Evolutionary conservation across 2,113 vertebrate genomes (phyloP).

Genomic region (Hemibagrus wyckioides): DNA sequence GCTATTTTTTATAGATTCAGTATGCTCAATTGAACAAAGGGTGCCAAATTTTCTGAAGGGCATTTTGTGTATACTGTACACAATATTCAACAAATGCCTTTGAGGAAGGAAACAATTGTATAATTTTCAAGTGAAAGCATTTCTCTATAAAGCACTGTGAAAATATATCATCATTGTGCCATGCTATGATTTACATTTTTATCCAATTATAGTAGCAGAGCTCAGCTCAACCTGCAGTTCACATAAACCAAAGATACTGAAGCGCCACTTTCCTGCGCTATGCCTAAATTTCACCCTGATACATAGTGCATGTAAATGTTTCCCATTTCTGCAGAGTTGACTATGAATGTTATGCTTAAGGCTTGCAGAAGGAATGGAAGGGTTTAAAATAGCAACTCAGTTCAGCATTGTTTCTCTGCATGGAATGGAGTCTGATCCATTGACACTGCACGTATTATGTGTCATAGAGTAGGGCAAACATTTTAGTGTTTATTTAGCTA

Average conservation of each 20-base stretch:
- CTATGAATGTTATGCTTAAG: not conserved
- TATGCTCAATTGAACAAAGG: not conserved
- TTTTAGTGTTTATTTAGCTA: not conserved
- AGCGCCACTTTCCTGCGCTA: not conserved
- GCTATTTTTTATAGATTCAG: not conserved
- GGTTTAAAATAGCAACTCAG: slow-evolving; percentile 18
- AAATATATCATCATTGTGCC: slow-evolving; percentile 20
- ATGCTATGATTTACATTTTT: slow-evolving; percentile 10
- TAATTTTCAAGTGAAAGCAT: not conserved
- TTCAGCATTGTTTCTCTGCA: slow-evolving; percentile 23
- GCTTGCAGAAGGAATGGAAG: not conserved
- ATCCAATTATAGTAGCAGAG: slow-evolving; percentile 9
- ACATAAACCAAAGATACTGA: slow-evolving; percentile 13
- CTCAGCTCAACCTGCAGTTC: slow-evolving; percentile 7
- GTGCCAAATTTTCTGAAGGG: not conserved
- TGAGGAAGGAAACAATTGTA: not conserved
- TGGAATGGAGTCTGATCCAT: not conserved
- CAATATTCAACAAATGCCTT: not conserved
- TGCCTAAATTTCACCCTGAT: not conserved
- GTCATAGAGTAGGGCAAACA: not conserved
- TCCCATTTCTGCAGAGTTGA: not conserved
- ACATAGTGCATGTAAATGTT: not conserved
- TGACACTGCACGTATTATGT: not conserved
- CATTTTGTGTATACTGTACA: not conserved
- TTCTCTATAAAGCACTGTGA: not conserved